phyloP scores from a whole-genome alignment of 35 echinoderm and acorn worm species.

The Hemicentrotus pulcherrimus region DNA sequence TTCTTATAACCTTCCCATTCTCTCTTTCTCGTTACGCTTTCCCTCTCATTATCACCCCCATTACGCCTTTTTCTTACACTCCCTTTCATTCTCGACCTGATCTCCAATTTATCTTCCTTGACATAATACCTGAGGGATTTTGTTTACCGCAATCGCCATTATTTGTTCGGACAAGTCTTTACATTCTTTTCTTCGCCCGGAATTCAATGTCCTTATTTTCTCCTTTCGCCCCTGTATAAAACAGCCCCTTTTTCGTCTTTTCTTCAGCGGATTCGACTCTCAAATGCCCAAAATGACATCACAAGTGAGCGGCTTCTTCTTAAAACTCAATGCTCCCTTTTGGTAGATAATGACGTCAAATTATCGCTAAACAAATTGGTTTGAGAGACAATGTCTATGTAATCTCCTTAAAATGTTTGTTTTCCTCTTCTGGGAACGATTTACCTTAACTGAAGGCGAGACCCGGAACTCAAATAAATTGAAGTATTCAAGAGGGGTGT shows the following conservation, averaged over 20 bases:
- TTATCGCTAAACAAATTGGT: conserved; percentile 17
- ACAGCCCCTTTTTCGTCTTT: neutral
- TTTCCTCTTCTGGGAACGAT: neutral
- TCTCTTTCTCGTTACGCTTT: neutral
- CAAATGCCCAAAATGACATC: neutral
- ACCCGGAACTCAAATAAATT: neutral
- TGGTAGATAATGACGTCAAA: neutral
- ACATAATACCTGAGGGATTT: neutral
- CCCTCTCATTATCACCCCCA: neutral
- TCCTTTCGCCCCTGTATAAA: neutral
- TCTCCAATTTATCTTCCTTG: neutral
- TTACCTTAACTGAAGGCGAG: neutral
- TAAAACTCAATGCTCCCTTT: neutral
- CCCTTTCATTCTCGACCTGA: neutral
- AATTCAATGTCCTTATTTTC: conserved; percentile 4
- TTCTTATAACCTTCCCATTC: neutral
- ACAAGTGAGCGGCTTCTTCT: neutral
- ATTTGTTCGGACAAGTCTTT: neutral
- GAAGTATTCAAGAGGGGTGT: no score
- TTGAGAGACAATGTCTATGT: neutral
- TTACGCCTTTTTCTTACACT: neutral
- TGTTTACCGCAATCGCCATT: neutral
- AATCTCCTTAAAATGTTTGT: neutral
- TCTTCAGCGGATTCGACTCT: neutral
- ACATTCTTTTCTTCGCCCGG: neutral